Conservation (phyloP, 2,888 invertebrate genomes). For the Tetramorium bicarinatum region DNA sequence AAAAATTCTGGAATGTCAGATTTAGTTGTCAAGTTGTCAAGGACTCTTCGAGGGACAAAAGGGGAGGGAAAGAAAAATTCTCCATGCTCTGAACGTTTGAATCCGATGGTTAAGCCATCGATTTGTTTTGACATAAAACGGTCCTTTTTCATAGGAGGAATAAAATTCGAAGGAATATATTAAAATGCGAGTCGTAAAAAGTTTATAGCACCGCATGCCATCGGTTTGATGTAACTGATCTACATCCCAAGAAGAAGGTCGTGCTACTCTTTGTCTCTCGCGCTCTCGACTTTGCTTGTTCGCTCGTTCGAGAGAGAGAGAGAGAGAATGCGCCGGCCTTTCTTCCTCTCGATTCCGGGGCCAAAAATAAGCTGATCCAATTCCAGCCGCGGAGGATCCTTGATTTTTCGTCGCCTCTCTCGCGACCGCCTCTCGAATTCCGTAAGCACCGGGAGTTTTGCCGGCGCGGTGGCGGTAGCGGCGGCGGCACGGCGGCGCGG, state of each 20-base stretch:
- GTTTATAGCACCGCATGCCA: neutral
- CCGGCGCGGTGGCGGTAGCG: conserved; percentile 8
- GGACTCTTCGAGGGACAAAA: neutral
- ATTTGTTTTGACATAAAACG: conserved; percentile 1
- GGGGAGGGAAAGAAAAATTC: neutral
- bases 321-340: neutral
- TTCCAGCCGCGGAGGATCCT: conserved; percentile 48
- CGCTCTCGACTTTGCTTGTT: conserved; percentile 34
- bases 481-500: conserved; percentile 4
- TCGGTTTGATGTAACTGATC: conserved; percentile 24
- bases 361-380: conserved; percentile 56
- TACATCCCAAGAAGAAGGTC: conserved; percentile 27
- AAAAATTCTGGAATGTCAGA: neutral
- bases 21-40: neutral
- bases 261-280: conserved; percentile 40
- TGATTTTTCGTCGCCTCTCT: conserved; percentile 51
- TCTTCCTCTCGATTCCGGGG: conserved; percentile 52
- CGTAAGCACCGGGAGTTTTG: conserved; percentile 45
- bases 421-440: conserved; percentile 43
- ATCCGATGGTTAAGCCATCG: neutral
- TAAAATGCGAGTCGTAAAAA: neutral
- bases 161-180: neutral
- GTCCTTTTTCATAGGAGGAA: neutral
- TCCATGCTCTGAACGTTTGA: neutral
- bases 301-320: conserved; percentile 1